phyloP scores from a whole-genome alignment of 2,797 vertebrate species.

The Cetoscarus ocellatus region DNA sequence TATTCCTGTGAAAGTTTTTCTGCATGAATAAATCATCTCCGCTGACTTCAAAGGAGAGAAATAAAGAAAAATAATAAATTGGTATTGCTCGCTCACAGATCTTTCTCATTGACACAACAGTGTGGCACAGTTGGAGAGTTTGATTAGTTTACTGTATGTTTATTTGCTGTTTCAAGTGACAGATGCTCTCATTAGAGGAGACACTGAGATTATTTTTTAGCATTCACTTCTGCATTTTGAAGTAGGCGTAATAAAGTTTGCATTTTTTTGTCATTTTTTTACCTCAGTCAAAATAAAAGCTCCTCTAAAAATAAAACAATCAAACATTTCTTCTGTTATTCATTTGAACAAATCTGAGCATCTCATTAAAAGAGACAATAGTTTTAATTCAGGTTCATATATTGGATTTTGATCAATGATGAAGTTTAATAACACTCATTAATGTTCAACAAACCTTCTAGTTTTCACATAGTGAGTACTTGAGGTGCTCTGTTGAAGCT shows the following conservation, averaged over 20 bases:
- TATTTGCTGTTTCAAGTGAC: conserved; percentile 36
- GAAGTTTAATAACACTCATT: too few relatives aligned
- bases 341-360: too few relatives aligned
- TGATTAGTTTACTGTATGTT: conserved; percentile 42
- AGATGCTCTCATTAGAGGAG: conserved; percentile 49
- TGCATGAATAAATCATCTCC: conserved; percentile 78
- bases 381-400: too few relatives aligned
- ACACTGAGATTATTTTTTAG: conserved; percentile 41
- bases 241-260: not conserved
- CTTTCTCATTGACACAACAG: conserved; percentile 57
- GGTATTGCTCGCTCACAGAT: conserved; percentile 56
- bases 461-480: too few relatives aligned
- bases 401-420: too few relatives aligned
- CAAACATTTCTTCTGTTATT: too few relatives aligned
- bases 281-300: not conserved
- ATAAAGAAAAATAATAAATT: conserved; percentile 68
- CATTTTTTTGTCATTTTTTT: not conserved
- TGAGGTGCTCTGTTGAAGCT: too few relatives aligned
- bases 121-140: conserved; percentile 34
- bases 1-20: conserved; percentile 74
- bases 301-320: not conserved
- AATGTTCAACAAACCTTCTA: too few relatives aligned
- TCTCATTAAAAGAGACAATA: too few relatives aligned
- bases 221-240: conserved; percentile 4
- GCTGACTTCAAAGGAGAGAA: conserved; percentile 75